Evolutionary conservation across 2,888 invertebrate genomes (phyloP).

Genomic region (Drosophila pseudotakahashii): DNA sequence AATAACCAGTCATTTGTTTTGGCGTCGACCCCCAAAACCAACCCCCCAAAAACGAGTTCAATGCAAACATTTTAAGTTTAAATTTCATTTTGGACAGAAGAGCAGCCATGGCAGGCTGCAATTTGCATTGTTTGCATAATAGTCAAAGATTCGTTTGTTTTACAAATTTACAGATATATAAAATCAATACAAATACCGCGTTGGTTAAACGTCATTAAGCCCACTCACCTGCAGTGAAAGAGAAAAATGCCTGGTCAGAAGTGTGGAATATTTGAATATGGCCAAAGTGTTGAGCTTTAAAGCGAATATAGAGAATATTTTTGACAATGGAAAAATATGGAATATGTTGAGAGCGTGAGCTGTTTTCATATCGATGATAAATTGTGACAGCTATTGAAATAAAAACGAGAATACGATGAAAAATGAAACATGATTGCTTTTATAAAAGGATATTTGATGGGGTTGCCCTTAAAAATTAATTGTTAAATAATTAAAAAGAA

Average conservation of each 20-base stretch:
- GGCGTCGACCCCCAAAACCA: not conserved
- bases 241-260: slow-evolving; percentile 32
- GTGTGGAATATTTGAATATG: slow-evolving; percentile 30
- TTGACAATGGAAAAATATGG: slow-evolving; percentile 52
- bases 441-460: not conserved
- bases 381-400: slow-evolving; percentile 37
- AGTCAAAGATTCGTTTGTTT: slow-evolving; percentile 53
- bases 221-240: slow-evolving; percentile 69
- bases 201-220: slow-evolving; percentile 47
- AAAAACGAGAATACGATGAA: slow-evolving; percentile 1
- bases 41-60: too few species aligned
- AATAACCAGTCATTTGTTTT: slow-evolving; percentile 36
- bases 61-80: slow-evolving; percentile 24
- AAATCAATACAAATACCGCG: slow-evolving; percentile 29
- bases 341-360: slow-evolving; percentile 27
- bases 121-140: slow-evolving; percentile 34
- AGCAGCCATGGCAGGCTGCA: slow-evolving; percentile 1
- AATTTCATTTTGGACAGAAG: slow-evolving; percentile 50
- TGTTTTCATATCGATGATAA: slow-evolving; percentile 38
- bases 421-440: not conserved
- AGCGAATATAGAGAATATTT: slow-evolving; percentile 29
- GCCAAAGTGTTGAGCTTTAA: slow-evolving; percentile 35
- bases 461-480: not conserved
- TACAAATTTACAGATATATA: slow-evolving; percentile 36
- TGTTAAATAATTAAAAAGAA: not conserved